phyloP scores from a whole-genome alignment of 2,888 invertebrate species.

The Caenorhabditis sinica region DNA sequence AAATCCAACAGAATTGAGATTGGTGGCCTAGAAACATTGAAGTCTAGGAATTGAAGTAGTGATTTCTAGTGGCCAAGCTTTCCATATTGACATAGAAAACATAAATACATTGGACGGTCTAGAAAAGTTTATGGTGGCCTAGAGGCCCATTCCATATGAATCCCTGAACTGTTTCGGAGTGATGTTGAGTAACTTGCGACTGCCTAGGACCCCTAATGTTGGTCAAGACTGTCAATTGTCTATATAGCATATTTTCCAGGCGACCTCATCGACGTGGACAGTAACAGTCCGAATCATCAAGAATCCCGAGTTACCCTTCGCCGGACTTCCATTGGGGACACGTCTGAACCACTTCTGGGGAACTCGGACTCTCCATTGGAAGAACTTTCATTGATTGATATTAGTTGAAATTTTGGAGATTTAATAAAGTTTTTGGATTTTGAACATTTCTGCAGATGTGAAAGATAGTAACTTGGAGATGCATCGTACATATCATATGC shows the following conservation, averaged over 20 bases:
- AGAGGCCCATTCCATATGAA: too few relatives aligned
- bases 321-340: slow-evolving; percentile 15
- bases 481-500: too few relatives aligned
- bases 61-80: too few relatives aligned
- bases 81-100: too few relatives aligned
- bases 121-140: too few relatives aligned
- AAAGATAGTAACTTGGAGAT: too few relatives aligned
- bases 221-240: too few relatives aligned
- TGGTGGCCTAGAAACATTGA: background rate
- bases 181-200: background rate
- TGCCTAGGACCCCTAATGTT: background rate
- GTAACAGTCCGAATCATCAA: background rate
- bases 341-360: slow-evolving; percentile 38
- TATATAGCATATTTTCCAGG: slow-evolving; percentile 16
- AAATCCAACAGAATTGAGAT: background rate
- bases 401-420: slow-evolving; percentile 26
- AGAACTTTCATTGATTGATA: slow-evolving; percentile 59
- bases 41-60: too few relatives aligned
- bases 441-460: too few relatives aligned
- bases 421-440: slow-evolving; percentile 7
- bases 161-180: background rate
- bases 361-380: slow-evolving; percentile 33
- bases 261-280: slow-evolving; percentile 42
- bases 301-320: slow-evolving; percentile 12
- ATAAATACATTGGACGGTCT: too few relatives aligned